Percentiles rank a stretch among this genome's conserved stretches.
phyloP scores from a whole-genome alignment of 2,797 vertebrate genomes.

The Emydoidea blandingii region DNA sequence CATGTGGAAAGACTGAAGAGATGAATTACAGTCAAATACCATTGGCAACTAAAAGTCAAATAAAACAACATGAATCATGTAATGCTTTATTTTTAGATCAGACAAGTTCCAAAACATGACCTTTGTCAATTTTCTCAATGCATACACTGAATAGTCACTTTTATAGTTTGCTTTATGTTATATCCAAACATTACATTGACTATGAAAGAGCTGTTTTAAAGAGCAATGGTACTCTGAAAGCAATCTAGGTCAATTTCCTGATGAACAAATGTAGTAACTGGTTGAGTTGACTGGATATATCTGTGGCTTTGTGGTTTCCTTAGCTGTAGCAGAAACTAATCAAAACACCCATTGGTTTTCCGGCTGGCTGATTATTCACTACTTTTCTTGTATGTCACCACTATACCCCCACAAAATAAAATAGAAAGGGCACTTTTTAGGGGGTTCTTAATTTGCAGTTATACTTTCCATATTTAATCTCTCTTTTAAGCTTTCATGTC shows the following conservation, averaged over 20 bases:
- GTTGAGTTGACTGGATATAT: constrained; percentile 40
- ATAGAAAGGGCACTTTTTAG: background rate
- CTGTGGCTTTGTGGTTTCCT: constrained; percentile 79
- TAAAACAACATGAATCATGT: background rate
- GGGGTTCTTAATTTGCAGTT: background rate
- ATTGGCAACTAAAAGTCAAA: constrained; percentile 8
- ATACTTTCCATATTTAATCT: constrained; percentile 16
- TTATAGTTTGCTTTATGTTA: background rate
- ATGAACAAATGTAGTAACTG: constrained; percentile 36
- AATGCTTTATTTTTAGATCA: background rate
- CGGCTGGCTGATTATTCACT: background rate
- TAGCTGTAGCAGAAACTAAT: constrained; percentile 46
- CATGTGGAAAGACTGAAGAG: background rate
- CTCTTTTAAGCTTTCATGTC: constrained; percentile 12
- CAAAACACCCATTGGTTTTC: constrained; percentile 48
- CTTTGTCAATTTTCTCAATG: background rate
- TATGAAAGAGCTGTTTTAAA: background rate
- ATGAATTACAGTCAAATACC: background rate
- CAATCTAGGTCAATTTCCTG: background rate
- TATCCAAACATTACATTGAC: background rate
- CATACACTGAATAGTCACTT: background rate
- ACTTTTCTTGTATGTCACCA: constrained; percentile 21
- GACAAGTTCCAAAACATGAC: background rate
- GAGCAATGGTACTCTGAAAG: constrained; percentile 11
- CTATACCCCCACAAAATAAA: constrained; percentile 16